Conservation (phyloP, 1,140 invertebrate genomes). For the Drosophila repleta region DNA sequence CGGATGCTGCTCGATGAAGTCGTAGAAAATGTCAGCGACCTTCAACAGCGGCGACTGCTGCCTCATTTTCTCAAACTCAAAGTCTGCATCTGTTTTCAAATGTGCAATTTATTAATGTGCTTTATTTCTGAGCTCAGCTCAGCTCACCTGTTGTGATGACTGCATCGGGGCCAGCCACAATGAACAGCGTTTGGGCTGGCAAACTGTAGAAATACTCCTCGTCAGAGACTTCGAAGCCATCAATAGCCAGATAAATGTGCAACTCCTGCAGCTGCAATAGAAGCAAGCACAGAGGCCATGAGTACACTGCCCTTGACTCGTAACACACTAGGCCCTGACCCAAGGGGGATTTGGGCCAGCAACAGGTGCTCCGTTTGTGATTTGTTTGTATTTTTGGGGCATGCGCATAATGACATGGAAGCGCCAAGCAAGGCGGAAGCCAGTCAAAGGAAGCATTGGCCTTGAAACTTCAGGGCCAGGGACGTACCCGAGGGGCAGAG, state of each 20-base stretch:
- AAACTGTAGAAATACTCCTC: slow-evolving; percentile 90
- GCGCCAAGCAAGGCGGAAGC: slow-evolving; percentile 62
- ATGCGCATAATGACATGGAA: slow-evolving; percentile 72
- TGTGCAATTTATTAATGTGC: not conserved
- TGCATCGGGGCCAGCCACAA: slow-evolving; percentile 87
- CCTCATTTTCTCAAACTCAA: slow-evolving; percentile 76
- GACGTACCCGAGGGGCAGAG: slow-evolving; percentile 29
- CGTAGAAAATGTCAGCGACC: slow-evolving; percentile 78
- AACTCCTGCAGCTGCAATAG: slow-evolving; percentile 70
- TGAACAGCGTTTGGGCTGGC: slow-evolving; percentile 89
- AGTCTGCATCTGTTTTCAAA: slow-evolving; percentile 63
- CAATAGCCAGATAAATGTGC: slow-evolving; percentile 85
- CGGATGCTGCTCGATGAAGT: slow-evolving; percentile 78
- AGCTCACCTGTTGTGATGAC: slow-evolving; percentile 88
- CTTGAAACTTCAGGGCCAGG: slow-evolving; percentile 60
- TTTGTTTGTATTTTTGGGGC: slow-evolving; percentile 29
- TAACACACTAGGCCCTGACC: slow-evolving; percentile 33
- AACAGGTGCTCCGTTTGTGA: slow-evolving; percentile 57
- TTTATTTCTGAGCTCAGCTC: too few species aligned
- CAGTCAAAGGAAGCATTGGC: slow-evolving; percentile 55
- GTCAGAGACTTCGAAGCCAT: slow-evolving; percentile 90
- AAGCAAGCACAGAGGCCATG: slow-evolving; percentile 14
- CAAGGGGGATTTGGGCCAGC: slow-evolving; percentile 29
- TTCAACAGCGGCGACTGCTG: slow-evolving; percentile 70
- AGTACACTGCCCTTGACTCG: slow-evolving; percentile 56